A percentile compares a stretch with the other conserved stretches of the same genome.
Conservation (phyloP, 1,140 invertebrate species). For the Drosophila chauvacae region DNA sequence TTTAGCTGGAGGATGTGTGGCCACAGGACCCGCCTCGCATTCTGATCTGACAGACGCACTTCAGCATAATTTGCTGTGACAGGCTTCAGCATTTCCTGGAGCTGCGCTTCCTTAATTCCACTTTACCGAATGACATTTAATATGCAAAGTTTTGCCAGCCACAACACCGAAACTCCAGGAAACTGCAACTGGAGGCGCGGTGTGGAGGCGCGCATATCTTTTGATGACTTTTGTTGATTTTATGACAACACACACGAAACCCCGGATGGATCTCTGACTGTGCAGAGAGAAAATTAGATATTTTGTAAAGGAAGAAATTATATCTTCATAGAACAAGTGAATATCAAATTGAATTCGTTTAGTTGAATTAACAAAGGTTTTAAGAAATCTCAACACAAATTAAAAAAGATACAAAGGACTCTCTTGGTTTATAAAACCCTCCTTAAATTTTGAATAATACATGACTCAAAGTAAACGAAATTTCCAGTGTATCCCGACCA, state of each 20-base stretch:
- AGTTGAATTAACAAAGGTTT: too few species aligned
- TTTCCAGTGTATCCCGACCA: conserved; percentile 7
- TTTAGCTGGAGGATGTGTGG: conserved; percentile 55
- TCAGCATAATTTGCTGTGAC: conserved; percentile 80
- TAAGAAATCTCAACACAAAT: background rate
- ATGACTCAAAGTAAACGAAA: too few species aligned
- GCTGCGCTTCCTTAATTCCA: conserved; percentile 73
- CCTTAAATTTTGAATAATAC: background rate
- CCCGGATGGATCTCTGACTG: conserved; percentile 49
- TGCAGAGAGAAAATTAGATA: background rate
- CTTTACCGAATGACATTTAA: conserved; percentile 82
- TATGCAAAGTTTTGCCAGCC: conserved; percentile 74
- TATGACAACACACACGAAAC: conserved; percentile 57
- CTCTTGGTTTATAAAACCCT: background rate
- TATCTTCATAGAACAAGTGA: too few species aligned
- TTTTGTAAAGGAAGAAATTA: background rate
- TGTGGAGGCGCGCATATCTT: conserved; percentile 68
- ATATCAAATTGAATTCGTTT: too few species aligned
- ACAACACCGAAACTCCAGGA: conserved; percentile 2
- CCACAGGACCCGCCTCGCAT: conserved; percentile 58
- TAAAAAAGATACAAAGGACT: background rate
- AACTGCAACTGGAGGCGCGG: conserved; percentile 18
- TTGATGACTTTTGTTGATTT: conserved; percentile 82
- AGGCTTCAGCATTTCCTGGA: conserved; percentile 63
- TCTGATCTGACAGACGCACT: conserved; percentile 75